Conservation (phyloP, 2,113 vertebrate genomes). For the Bolborhynchus lineola region DNA sequence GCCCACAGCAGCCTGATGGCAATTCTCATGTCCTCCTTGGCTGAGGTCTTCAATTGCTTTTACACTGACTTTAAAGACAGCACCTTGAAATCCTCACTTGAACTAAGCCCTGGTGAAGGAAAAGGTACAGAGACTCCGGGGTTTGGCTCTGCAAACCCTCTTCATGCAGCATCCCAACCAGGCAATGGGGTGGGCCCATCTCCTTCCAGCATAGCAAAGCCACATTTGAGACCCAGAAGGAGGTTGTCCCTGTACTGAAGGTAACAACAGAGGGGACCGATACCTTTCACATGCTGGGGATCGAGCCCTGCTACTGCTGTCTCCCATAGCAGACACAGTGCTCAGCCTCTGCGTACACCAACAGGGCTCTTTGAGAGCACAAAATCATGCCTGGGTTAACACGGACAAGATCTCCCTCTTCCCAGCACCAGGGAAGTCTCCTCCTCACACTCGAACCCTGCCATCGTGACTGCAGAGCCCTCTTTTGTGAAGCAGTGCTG, state of each 20-base stretch:
- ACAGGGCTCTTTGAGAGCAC: not conserved
- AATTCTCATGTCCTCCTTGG: not conserved
- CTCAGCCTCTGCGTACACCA: not conserved
- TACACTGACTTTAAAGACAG: not conserved
- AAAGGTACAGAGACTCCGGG: not conserved
- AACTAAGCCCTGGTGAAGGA: not conserved
- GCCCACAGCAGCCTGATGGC: not conserved
- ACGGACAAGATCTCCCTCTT: not conserved
- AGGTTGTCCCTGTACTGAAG: not conserved
- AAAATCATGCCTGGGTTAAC: not conserved
- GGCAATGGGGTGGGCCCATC: rapidly evolving
- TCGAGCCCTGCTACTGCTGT: not conserved
- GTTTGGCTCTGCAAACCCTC: not conserved
- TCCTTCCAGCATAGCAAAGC: not conserved
- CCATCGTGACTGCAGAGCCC: not conserved
- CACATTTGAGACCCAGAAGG: not conserved
- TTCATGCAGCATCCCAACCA: not conserved
- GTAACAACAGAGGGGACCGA: not conserved
- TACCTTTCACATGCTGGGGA: not conserved
- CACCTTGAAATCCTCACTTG: not conserved
- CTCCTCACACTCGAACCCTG: conserved; percentile 22
- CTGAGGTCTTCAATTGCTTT: not conserved
- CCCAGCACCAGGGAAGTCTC: not conserved
- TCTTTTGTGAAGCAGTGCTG: conserved; percentile 21
- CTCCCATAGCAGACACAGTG: not conserved